Evolutionary conservation across 2,888 invertebrate species (phyloP), one percentile per base, ranked within the genome.

Genomic region (Nemoura dubitans): DNA sequence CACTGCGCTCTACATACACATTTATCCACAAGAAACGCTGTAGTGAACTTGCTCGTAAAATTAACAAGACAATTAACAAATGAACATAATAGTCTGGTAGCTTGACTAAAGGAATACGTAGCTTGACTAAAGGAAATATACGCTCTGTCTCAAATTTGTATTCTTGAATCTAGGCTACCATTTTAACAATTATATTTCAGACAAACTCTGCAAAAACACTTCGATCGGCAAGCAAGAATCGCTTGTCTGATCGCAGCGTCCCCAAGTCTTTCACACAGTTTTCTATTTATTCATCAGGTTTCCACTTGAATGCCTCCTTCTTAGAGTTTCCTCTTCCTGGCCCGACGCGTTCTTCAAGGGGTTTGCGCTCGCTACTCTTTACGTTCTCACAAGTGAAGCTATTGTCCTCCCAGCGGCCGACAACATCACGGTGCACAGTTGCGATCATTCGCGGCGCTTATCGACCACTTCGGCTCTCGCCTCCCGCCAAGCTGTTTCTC

Each of bases 281-380:
- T 59, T 59, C 59, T 59, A 59, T 59, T 59, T 59, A 59, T 59
- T 59, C 59, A 59, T 59, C 59, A 59, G 59, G 59, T 59, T 59
- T 59, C 59, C 59, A 16, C 36, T 36, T 36, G 36, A 36, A 36
- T 36, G 36, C 5, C 36, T 3, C 10, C 59, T 59, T 21, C 21
- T 59, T 21, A 16, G 21, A 21, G 16, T 59, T 59, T 59, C 59
- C 59, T 36, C 36, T 36, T 36, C n/a, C n/a, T n/a, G n/a, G n/a
- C 36, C 36, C 36, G 36, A 6, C 36, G 5, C 36, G 5, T 10
- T 3, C 59, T 59, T 59, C 16, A 59, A 59, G 21, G 16, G 21
- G 59, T 2, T 59, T 14, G 21, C 59, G 59, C 59, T 59, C 59
- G 59, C 59, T 7, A 59, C 59, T 59, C 21, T 21, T 21, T 7